These are phyloP conservation scores for Heterotis niloticus DNA, from an alignment of 2,113 vertebrate species.

Conservation along the genomic window DNA sequence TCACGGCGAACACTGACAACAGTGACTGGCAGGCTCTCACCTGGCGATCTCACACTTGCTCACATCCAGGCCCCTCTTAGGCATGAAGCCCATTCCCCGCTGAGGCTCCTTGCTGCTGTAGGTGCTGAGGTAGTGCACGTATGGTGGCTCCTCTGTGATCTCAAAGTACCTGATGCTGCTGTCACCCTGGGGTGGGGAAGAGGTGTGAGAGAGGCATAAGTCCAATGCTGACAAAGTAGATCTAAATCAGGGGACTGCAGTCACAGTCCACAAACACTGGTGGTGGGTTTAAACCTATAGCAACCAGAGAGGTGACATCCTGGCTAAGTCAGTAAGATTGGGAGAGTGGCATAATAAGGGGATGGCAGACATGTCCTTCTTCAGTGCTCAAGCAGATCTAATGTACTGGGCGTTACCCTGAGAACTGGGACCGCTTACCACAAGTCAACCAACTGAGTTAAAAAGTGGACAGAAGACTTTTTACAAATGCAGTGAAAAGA, in stretches of 20 bases:
- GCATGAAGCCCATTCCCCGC: constrained; percentile 96
- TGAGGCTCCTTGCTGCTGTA: constrained; percentile 96
- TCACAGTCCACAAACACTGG: background rate
- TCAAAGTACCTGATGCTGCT: constrained; percentile 97
- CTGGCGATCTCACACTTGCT: constrained; percentile 95
- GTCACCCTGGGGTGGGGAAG: constrained; percentile 73
- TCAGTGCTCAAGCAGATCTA: too few species aligned
- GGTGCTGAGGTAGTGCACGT: constrained; percentile 93
- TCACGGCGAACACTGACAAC: background rate
- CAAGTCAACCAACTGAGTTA: background rate
- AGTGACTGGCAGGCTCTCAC: constrained; percentile 55
- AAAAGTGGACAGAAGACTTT: background rate
- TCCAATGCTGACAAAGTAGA: background rate
- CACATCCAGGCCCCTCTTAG: constrained; percentile 90
- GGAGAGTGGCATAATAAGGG: too few species aligned
- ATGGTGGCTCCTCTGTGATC: constrained; percentile 87
- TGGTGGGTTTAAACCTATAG: background rate
- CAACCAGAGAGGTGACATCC: too few species aligned
- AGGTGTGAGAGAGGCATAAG: background rate
- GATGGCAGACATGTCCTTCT: too few species aligned
- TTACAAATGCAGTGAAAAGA: background rate
- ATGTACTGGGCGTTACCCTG: background rate
- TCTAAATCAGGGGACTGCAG: background rate
- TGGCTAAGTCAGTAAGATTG: too few species aligned
- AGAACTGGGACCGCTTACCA: background rate